Evolutionary conservation across 1,140 invertebrate species (phyloP).

Genomic region (Lepidurus apus): DNA sequence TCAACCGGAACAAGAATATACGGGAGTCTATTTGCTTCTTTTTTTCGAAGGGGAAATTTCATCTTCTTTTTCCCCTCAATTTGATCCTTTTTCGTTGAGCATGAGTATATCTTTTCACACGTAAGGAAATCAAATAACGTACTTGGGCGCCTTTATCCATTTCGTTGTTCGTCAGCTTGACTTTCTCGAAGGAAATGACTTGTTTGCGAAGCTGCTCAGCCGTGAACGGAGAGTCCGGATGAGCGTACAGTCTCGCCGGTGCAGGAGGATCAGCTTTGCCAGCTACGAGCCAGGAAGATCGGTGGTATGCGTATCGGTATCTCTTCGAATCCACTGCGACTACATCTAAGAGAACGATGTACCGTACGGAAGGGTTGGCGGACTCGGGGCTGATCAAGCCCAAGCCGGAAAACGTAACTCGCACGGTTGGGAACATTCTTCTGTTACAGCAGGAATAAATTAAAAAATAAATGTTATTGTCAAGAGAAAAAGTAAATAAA

Average conservation of each 20-base stretch:
- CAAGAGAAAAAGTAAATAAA: not conserved
- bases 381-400: slow-evolving; percentile 23
- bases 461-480: not conserved
- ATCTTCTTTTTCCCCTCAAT: no score
- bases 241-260: slow-evolving; percentile 55
- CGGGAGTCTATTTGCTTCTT: no score
- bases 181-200: slow-evolving; percentile 66
- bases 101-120: no score
- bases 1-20: not conserved
- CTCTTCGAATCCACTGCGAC: slow-evolving; percentile 60
- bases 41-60: no score
- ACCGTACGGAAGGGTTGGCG: slow-evolving; percentile 46
- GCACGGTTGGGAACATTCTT: slow-evolving; percentile 63
- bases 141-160: slow-evolving; percentile 63
- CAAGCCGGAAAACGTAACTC: slow-evolving; percentile 55
- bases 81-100: no score
- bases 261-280: slow-evolving; percentile 63
- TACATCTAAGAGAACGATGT: slow-evolving; percentile 59
- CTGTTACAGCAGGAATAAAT: slow-evolving; percentile 43
- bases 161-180: slow-evolving; percentile 67
- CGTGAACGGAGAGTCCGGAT: slow-evolving; percentile 60
- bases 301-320: slow-evolving; percentile 64
- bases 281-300: slow-evolving; percentile 61
- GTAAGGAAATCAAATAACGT: slow-evolving; percentile 33
- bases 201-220: slow-evolving; percentile 60